Conservation (phyloP, 2,888 invertebrate genomes). For the Plagodis pulveraria region DNA sequence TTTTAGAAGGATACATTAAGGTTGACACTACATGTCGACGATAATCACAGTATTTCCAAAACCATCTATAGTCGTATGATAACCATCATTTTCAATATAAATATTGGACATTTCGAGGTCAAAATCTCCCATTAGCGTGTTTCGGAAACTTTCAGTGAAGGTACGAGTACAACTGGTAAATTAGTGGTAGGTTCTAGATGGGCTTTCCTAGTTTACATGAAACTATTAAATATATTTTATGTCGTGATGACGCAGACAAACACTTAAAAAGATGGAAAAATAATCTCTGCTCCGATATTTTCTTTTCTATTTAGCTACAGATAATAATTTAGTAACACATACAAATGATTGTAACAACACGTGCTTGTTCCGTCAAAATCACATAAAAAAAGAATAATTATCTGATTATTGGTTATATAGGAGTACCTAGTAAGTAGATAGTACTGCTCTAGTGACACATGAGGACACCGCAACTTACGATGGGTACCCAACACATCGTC, state of each 20-base stretch:
- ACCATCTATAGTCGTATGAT: conserved; percentile 36
- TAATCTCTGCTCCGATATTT: too few relatives aligned
- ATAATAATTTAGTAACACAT: too few relatives aligned
- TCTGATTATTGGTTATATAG: too few relatives aligned
- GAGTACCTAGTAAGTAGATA: too few relatives aligned
- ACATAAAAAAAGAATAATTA: too few relatives aligned
- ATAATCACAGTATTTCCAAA: conserved; percentile 52
- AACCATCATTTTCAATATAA: conserved; percentile 41
- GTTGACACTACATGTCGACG: conserved; percentile 46
- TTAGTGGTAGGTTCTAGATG: background rate
- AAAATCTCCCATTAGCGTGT: conserved; percentile 44
- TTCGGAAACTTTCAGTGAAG: conserved; percentile 20
- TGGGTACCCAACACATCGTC: background rate
- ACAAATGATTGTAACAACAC: too few relatives aligned
- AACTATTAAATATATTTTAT: conserved; percentile 2
- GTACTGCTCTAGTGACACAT: too few relatives aligned
- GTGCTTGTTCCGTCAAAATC: too few relatives aligned
- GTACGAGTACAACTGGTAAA: background rate
- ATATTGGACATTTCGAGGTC: conserved; percentile 36
- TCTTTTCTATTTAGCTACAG: too few relatives aligned
- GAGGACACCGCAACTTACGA: too few relatives aligned
- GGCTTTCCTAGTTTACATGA: background rate
- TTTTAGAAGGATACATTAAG: conserved; percentile 25
- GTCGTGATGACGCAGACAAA: too few relatives aligned
- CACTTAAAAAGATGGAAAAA: too few relatives aligned